Conservation (phyloP, 1,140 invertebrate genomes). For the Drosophila tsacasi region DNA sequence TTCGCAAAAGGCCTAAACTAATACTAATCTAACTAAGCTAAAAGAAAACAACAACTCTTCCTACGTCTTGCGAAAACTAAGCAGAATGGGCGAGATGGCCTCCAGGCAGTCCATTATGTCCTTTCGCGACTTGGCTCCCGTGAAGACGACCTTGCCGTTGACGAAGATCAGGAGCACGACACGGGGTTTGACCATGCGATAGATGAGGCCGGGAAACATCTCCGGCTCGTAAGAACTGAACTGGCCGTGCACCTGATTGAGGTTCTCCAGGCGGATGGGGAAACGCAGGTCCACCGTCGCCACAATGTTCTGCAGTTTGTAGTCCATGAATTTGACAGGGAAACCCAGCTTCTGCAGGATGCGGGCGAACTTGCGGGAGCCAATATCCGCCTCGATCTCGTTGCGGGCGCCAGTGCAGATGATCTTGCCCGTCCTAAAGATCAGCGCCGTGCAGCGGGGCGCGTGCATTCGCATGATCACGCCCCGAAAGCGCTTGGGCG, state of each 20-base stretch:
- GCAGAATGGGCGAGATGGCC: constrained; percentile 98
- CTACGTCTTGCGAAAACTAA: constrained; percentile 95
- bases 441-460: constrained; percentile 97
- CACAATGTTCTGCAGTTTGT: constrained; percentile 99
- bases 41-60: not conserved
- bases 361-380: constrained; percentile 98
- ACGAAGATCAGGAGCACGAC: constrained; percentile 99
- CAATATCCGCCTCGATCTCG: constrained; percentile 96
- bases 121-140: constrained; percentile 96
- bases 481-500: constrained; percentile 98
- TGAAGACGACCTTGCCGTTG: constrained; percentile 98
- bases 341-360: constrained; percentile 99
- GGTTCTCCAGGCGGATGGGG: constrained; percentile 97
- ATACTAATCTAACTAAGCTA: constrained; percentile 5
- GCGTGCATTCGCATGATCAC: constrained; percentile 99
- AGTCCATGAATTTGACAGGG: constrained; percentile 97
- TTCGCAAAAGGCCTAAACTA: constrained; percentile 44
- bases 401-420: constrained; percentile 99
- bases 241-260: constrained; percentile 97
- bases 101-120: constrained; percentile 98
- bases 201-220: constrained; percentile 98
- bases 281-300: constrained; percentile 99
- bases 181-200: constrained; percentile 98
- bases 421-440: constrained; percentile 99
- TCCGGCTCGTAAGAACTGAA: constrained; percentile 97